A percentile compares a stretch with the other conserved stretches of the same genome.
These are phyloP conservation scores for Liasis olivaceus DNA, from an alignment of 2,797 vertebrate genomes.

Conservation along the genomic window DNA sequence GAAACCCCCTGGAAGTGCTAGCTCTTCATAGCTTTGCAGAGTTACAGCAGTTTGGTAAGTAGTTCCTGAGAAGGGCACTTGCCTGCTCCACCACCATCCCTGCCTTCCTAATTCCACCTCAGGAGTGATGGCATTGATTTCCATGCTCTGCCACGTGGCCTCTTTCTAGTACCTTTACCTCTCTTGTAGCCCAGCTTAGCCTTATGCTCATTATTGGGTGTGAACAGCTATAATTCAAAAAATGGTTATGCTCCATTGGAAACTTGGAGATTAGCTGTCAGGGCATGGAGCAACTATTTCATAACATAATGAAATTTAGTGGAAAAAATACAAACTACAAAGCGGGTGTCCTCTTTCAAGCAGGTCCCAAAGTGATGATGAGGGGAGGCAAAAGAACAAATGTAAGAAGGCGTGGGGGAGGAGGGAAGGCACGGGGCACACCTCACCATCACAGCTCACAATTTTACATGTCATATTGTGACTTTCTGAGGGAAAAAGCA, in stretches of 20 bases:
- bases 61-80: background rate
- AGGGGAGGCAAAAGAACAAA: background rate
- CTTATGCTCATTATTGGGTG: background rate
- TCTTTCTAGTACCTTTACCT: background rate
- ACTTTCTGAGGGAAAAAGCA: constrained; percentile 19
- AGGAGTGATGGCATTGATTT: background rate
- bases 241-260: background rate
- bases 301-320: background rate
- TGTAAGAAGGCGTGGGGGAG: background rate
- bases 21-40: background rate
- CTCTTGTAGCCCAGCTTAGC: background rate
- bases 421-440: background rate
- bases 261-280: background rate
- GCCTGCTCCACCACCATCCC: background rate
- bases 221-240: background rate
- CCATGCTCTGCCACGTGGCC: background rate
- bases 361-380: background rate
- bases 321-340: background rate
- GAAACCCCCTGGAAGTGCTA: background rate
- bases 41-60: background rate
- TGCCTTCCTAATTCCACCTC: background rate
- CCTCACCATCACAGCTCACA: background rate
- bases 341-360: background rate
- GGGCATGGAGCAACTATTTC: background rate
- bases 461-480: background rate